Evolutionary conservation across 2,797 vertebrate genomes (phyloP).

Genomic region (Microcaecilia unicolor): DNA sequence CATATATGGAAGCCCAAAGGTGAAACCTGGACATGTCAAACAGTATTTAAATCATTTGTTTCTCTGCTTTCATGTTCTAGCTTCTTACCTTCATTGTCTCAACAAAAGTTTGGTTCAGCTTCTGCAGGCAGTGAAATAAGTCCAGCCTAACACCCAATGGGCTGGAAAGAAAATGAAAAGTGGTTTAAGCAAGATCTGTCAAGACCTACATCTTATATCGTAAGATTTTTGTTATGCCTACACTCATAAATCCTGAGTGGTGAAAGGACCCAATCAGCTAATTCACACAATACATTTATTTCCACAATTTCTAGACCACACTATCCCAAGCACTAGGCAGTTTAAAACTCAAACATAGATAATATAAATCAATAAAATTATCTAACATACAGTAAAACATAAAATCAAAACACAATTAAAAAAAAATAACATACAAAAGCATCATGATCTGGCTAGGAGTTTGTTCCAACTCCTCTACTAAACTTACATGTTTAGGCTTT

Average conservation of each 20-base stretch:
- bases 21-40: not conserved
- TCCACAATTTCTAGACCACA: too few species aligned
- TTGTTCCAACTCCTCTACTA: too few species aligned
- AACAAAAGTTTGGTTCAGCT: slow-evolving; percentile 2
- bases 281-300: accelerated
- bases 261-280: not conserved
- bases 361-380: too few species aligned
- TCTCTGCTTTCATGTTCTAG: not conserved
- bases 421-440: too few species aligned
- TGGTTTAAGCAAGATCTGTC: not conserved
- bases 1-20: too few species aligned
- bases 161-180: slow-evolving; percentile 29
- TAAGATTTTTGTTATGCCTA: not conserved
- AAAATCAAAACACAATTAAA: too few species aligned
- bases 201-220: not conserved
- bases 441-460: not conserved
- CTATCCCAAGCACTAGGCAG: not conserved
- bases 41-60: accelerated
- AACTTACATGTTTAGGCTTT: too few species aligned
- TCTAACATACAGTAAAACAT: too few species aligned
- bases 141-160: slow-evolving; percentile 13
- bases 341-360: too few species aligned
- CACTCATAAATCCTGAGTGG: not conserved
- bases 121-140: slow-evolving; percentile 24
- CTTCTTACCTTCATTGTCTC: slow-evolving; percentile 53